Base-by-base conservation (phyloP, 2,113 vertebrate species). In the Seriola aureovittata region DNA sequence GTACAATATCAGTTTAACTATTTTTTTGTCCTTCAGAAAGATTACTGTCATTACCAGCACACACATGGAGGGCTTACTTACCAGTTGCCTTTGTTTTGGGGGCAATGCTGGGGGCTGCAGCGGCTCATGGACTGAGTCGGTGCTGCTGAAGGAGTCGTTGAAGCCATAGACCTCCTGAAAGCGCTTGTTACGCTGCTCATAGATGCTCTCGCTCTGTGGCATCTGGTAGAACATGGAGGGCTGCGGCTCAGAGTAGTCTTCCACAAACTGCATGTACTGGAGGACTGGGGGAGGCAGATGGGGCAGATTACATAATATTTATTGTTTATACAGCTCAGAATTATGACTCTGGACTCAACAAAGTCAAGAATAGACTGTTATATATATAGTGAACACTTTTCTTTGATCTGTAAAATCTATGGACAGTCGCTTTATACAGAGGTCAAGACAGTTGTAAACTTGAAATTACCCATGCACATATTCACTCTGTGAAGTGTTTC, bases 231-330 rank as follows among this genome's bases (percentile, higher is more conserved):
- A 99, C 85, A 99, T 86, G 34, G 97, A 98, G 0, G 98, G 98
- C 95, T 99, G 98, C 0, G 98, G 98, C 90, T 99, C 98, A 0
- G 98, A 99, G 94, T 99, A 99, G 93, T 99, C 98, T 82, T 99
- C 98, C 10, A 99, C 96, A 78, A 99, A 98, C 95, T 98, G 97
- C 98, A 99, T 99, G 85, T 99, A 99, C 13, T 98, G 97, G 92
- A 96, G 94, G 94, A 99, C 98, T 99, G 95, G 4, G 34, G 40
- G 48, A 55, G 5, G 23, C 42, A 74, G 40, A 70, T 5, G 12
- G 8, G 19, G 2, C 19, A 36, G 0, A 71, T 52, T 10, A 69
- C 34, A 2, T 38, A 59, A 58, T 10, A 19, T 12, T 2, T 8
- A 14, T 11, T 36, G 19, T 68, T 74, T 32, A 17, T 19, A 10